A percentile compares a stretch with the other conserved stretches of the same genome.
Evolutionary conservation across 2,113 vertebrate genomes (phyloP).

Genomic region (Crotalus tigris): DNA sequence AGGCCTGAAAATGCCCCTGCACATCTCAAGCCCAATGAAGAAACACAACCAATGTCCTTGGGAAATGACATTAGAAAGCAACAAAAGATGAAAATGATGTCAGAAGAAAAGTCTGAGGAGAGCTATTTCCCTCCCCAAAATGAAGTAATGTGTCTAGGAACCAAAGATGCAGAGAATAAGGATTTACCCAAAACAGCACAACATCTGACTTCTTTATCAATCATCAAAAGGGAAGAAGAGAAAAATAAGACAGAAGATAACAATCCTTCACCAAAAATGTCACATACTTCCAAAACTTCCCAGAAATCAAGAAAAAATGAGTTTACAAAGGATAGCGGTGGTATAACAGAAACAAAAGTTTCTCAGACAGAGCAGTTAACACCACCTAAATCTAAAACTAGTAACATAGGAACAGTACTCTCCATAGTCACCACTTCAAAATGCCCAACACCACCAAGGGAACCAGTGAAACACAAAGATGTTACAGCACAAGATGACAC

Average conservation of each 20-base stretch:
- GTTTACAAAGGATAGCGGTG: background rate
- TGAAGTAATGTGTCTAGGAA: conserved; percentile 6
- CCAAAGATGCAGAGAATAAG: background rate
- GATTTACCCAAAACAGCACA: conserved; percentile 4
- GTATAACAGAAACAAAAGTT: conserved; percentile 14
- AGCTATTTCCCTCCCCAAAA: background rate
- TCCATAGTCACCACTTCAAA: background rate
- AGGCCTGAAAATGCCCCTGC: conserved; percentile 17
- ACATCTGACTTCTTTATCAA: background rate
- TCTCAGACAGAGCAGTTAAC: background rate
- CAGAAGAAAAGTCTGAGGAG: conserved; percentile 9
- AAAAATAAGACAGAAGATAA: conserved; percentile 6
- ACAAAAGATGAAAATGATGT: background rate
- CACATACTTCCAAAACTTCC: conserved; percentile 22
- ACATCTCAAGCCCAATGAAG: background rate
- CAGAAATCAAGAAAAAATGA: background rate
- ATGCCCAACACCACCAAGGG: background rate
- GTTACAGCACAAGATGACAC: conserved; percentile 29
- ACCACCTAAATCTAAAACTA: conserved; percentile 20
- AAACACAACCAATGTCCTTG: background rate
- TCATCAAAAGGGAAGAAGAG: background rate
- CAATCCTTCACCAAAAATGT: background rate
- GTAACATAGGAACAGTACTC: conserved; percentile 10
- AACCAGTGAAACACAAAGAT: background rate
- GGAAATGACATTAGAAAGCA: conserved; percentile 25